Evolutionary conservation across 1,140 invertebrate species (phyloP).

Genomic region (Polyergus mexicanus): DNA sequence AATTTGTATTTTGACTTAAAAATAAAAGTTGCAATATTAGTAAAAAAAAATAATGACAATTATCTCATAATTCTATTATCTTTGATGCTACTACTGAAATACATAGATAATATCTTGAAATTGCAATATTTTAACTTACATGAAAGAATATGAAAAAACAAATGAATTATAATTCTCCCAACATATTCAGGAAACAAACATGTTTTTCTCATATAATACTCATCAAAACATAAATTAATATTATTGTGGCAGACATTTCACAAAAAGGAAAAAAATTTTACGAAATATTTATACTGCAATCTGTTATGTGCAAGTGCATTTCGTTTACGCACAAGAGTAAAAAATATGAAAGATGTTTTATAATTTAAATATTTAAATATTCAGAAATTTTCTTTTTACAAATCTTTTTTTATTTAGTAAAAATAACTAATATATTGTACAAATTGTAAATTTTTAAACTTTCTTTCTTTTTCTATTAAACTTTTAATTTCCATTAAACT

Average conservation of each 20-base stretch:
- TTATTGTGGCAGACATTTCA: neutral
- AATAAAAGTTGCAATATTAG: neutral
- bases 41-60: slow-evolving; percentile 14
- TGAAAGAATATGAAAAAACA: neutral
- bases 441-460: neutral
- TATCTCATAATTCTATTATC: neutral
- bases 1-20: neutral
- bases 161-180: slow-evolving; percentile 26
- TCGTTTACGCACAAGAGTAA: neutral
- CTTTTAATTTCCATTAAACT: too few species aligned
- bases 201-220: neutral
- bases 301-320: neutral
- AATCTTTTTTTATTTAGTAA: neutral
- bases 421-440: neutral
- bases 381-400: neutral
- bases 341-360: slow-evolving; percentile 34
- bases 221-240: slow-evolving; percentile 3
- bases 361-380: slow-evolving; percentile 45
- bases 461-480: neutral
- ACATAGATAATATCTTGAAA: slow-evolving; percentile 6
- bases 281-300: neutral
- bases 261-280: slow-evolving; percentile 36
- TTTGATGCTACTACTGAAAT: neutral
- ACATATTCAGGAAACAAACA: neutral
- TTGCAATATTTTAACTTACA: slow-evolving; percentile 35